phyloP scores from a whole-genome alignment of 1,140 invertebrate genomes.

The Tribolium castaneum region DNA sequence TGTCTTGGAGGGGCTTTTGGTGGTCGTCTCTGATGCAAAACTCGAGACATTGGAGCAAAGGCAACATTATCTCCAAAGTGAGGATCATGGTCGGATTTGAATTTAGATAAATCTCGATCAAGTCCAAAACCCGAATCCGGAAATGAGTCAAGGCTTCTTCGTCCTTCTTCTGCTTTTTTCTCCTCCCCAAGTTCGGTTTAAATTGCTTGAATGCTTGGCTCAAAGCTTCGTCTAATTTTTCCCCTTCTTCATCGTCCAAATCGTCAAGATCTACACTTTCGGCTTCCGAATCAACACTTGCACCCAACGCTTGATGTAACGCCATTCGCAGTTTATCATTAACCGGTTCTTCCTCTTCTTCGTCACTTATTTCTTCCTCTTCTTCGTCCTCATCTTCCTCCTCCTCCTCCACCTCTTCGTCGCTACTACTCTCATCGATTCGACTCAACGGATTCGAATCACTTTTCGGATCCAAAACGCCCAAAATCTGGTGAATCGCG shows the following conservation, averaged over 20 bases:
- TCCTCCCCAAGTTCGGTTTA: constrained; percentile 68
- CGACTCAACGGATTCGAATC: constrained; percentile 69
- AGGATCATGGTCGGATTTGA: constrained; percentile 74
- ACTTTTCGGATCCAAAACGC: constrained; percentile 76
- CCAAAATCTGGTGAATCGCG: constrained; percentile 78
- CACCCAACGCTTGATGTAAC: constrained; percentile 72
- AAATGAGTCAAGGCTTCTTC: constrained; percentile 77
- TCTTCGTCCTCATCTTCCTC: constrained; percentile 60
- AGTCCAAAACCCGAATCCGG: constrained; percentile 75
- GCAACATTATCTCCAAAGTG: constrained; percentile 74
- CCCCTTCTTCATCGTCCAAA: constrained; percentile 80
- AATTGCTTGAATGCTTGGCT: constrained; percentile 77
- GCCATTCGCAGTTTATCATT: constrained; percentile 75
- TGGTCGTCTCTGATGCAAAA: constrained; percentile 75
- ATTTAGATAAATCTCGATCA: constrained; percentile 77
- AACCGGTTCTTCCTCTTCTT: constrained; percentile 63
- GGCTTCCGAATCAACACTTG: constrained; percentile 70
- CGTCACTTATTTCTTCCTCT: constrained; percentile 68
- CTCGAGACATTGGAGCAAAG: constrained; percentile 73
- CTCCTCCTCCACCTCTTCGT: constrained; percentile 63
- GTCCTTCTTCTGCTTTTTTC: constrained; percentile 75
- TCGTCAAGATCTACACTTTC: constrained; percentile 82
- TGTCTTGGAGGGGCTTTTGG: constrained; percentile 74
- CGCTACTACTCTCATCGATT: constrained; percentile 62
- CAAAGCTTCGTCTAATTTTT: constrained; percentile 75